Conservation (phyloP, 2,888 invertebrate species). For the Eurois occulta region DNA sequence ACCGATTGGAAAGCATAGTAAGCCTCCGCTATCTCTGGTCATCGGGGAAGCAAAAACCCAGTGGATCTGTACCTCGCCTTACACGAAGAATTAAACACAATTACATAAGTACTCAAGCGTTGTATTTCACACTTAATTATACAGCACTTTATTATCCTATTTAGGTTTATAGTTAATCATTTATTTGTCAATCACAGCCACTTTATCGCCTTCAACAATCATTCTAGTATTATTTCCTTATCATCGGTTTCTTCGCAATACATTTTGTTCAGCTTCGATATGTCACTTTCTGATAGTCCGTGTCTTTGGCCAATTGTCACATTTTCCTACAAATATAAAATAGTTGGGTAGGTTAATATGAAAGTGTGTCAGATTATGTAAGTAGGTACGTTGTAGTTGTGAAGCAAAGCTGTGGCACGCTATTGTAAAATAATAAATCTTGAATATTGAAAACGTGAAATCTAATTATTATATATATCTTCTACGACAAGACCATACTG, state of each 20-base stretch:
- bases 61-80: background rate
- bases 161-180: conserved; percentile 42
- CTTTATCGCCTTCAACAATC: conserved; percentile 36
- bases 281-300: conserved; percentile 84
- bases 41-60: background rate
- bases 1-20: background rate
- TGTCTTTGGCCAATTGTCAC: conserved; percentile 82
- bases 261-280: conserved; percentile 84
- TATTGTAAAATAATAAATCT: background rate
- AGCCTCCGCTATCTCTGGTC: background rate
- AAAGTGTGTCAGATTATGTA: conserved; percentile 19
- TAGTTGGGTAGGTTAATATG: background rate
- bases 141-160: conserved; percentile 32
- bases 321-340: conserved; percentile 76
- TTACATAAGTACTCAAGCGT: conserved; percentile 28
- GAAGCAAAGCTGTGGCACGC: background rate
- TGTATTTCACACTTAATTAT: conserved; percentile 48
- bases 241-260: conserved; percentile 78
- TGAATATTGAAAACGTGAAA: background rate
- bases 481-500: background rate
- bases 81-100: conserved; percentile 40
- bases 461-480: background rate
- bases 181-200: conserved; percentile 45
- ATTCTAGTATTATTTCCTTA: conserved; percentile 50
- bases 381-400: background rate